phyloP scores from a whole-genome alignment of 2,113 vertebrate genomes.

The Sitta europaea region DNA sequence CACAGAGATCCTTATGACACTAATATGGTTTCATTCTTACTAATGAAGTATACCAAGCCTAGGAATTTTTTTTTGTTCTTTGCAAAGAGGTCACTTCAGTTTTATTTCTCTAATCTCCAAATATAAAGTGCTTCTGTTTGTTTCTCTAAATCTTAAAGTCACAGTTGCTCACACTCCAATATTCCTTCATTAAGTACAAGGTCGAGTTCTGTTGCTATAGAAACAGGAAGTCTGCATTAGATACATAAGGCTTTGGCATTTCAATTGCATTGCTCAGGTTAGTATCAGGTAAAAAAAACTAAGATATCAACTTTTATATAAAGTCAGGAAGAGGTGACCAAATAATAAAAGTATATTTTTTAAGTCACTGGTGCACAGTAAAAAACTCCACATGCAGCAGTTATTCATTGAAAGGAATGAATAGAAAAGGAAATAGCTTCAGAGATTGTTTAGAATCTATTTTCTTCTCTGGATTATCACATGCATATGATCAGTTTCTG shows the following conservation, averaged over 20 bases:
- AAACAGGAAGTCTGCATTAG: neutral
- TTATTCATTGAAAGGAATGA: neutral
- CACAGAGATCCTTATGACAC: neutral
- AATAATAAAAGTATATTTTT: neutral
- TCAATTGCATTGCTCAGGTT: neutral
- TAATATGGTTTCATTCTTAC: neutral
- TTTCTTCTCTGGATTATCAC: neutral
- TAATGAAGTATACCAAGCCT: neutral
- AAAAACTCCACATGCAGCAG: neutral
- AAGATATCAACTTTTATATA: neutral
- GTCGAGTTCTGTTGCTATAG: slow-evolving; percentile 20
- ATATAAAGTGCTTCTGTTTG: neutral
- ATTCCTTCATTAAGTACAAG: neutral
- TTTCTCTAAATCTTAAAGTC: slow-evolving; percentile 8
- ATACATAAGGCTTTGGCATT: neutral
- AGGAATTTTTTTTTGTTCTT: neutral
- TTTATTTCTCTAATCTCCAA: neutral
- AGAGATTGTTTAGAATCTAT: neutral
- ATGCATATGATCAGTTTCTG: neutral
- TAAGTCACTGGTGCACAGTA: neutral
- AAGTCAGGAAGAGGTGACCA: neutral
- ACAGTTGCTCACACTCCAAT: neutral
- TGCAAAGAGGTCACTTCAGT: neutral
- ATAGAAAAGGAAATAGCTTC: neutral
- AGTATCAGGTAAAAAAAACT: neutral